Evolutionary conservation across 1,140 invertebrate genomes (phyloP), one percentile per base, ranked within the genome.

Genomic region (Drosophila arawakana): DNA sequence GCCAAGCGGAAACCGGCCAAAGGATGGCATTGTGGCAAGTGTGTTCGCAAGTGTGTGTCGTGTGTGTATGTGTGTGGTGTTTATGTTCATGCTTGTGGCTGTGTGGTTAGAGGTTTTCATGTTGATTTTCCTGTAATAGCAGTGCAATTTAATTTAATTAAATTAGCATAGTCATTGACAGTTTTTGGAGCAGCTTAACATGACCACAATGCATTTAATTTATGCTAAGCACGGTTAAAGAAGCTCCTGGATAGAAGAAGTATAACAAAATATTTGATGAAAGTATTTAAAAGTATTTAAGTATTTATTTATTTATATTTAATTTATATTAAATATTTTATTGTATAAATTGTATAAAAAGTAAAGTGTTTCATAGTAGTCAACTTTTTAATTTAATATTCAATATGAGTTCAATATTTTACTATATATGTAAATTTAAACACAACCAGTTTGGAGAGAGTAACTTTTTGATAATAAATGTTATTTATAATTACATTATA

Each of bases 131-230:
- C 66, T 55, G 66, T 55, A 35, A 43, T 9, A n/a, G 44, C 69
- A 58, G 4, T 67, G 50, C 50, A 82, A 82, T 78, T 82, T 46
- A 84, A 84, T 84, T 84, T 71, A 71, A 55, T 74, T 63, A 57
- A 77, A 73, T 43, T 60, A 59, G 54, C 46, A 18, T 46, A 61
- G 43, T 49, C 61, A 74, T 68, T 59, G 39, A 13, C 18, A 34
- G 21, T 41, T 63, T 57, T 34, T 15, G 15, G 41, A 18, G 30
- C 39, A 21, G 44, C 35, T 55, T 55, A 21, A 8, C 1, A 9
- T 15, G 52, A n/a, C 35, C 52, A 18, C 34, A 55, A 55, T 55
- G 35, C 10, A 15, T 39, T 35, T 4, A 55, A 39, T 55, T 30
- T 55, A n/a, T 52, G 10, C 25, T 10, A 11, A 11, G 10, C 25